phyloP scores from a whole-genome alignment of 2,797 vertebrate genomes.

The Arctocebus calabarensis region DNA sequence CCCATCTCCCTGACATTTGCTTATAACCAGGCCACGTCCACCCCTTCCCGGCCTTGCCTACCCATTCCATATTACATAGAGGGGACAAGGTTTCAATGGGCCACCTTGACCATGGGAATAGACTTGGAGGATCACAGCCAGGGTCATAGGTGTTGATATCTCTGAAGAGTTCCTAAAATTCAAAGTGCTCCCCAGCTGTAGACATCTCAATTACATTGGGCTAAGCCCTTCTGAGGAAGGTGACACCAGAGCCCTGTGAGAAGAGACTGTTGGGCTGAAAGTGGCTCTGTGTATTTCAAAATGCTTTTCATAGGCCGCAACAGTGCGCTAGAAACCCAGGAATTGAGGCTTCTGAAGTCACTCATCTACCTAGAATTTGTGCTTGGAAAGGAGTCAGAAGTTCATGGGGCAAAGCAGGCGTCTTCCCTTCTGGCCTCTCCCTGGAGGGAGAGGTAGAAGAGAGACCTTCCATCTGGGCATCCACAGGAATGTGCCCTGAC shows the following conservation, averaged over 20 bases:
- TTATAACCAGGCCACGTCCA: neutral
- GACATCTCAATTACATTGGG: too few relatives aligned
- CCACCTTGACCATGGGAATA: neutral
- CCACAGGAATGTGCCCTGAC: fast-evolving
- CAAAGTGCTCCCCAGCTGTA: neutral
- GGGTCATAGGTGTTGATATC: neutral
- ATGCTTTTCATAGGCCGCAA: fast-evolving
- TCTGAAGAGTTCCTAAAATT: neutral
- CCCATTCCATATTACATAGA: neutral
- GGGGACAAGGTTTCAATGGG: fast-evolving
- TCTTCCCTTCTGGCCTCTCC: too few relatives aligned
- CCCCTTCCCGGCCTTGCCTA: neutral
- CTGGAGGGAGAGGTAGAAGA: neutral
- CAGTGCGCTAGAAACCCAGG: neutral
- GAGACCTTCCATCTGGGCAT: fast-evolving
- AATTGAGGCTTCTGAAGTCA: neutral
- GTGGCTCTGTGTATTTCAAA: neutral
- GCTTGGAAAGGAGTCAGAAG: fast-evolving
- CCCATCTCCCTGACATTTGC: neutral
- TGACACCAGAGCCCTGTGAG: too few relatives aligned
- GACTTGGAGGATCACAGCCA: neutral
- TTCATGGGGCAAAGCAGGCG: fast-evolving
- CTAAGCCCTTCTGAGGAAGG: neutral
- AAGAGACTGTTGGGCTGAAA: neutral
- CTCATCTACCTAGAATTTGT: fast-evolving